Conservation (phyloP, 2,888 invertebrate genomes). For the Cristatella mucedo region DNA sequence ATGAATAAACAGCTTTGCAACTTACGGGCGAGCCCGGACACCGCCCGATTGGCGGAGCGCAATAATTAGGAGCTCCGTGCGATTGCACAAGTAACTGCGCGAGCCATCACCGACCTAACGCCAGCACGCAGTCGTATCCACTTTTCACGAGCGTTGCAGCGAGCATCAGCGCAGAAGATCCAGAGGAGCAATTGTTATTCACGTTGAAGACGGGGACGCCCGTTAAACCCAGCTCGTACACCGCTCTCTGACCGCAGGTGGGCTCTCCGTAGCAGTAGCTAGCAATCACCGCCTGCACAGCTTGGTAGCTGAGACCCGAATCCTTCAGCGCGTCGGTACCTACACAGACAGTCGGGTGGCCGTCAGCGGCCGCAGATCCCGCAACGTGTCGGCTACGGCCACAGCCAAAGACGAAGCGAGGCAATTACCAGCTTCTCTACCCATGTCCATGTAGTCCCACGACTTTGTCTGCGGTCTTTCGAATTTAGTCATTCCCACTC, state of each 20-base stretch:
- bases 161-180: slow-evolving; percentile 25
- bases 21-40: no score
- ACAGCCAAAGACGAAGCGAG: no score
- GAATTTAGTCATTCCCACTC: slow-evolving; percentile 27
- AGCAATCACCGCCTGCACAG: slow-evolving; percentile 24
- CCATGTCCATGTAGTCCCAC: slow-evolving; percentile 31
- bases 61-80: no score
- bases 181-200: slow-evolving; percentile 30
- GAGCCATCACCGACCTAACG: slow-evolving; percentile 22
- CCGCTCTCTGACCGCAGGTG: slow-evolving; percentile 20
- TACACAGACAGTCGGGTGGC: slow-evolving; percentile 12
- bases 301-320: slow-evolving; percentile 19
- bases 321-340: slow-evolving; percentile 21
- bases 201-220: slow-evolving; percentile 29
- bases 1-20: no score
- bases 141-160: slow-evolving; percentile 21
- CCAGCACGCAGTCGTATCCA: slow-evolving; percentile 24
- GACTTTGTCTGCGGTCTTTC: slow-evolving; percentile 20
- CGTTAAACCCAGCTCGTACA: slow-evolving; percentile 15
- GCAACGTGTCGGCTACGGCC: no score
- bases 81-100: no score
- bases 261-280: slow-evolving; percentile 33
- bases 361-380: not conserved
- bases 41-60: no score
- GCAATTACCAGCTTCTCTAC: slow-evolving; percentile 22